Conservation (phyloP, 2,888 invertebrate genomes). For the Leptodirus hochenwartii region DNA sequence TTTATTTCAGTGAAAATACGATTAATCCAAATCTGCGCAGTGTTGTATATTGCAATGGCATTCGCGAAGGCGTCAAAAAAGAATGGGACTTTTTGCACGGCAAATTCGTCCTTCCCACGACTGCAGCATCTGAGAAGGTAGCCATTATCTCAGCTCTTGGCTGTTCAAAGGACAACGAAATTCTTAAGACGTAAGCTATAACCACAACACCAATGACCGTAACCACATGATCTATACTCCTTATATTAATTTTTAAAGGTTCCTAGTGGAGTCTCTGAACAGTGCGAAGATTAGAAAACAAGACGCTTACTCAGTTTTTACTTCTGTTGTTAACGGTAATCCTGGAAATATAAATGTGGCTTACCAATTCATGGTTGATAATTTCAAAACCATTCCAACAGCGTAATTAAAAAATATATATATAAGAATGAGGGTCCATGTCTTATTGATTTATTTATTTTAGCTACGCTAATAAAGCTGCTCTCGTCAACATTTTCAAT, state of each 20-base stretch:
- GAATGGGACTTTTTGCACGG: constrained; percentile 49
- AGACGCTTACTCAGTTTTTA: constrained; percentile 27
- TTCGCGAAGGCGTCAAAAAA: constrained; percentile 36
- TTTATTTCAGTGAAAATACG: constrained; percentile 19
- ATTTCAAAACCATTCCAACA: too few species aligned
- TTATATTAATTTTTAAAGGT: neutral
- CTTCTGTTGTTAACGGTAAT: constrained; percentile 33
- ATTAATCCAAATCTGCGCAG: constrained; percentile 44
- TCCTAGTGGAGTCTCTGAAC: too few species aligned
- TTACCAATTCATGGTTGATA: constrained; percentile 35
- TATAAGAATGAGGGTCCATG: too few species aligned
- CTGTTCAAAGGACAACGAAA: constrained; percentile 36
- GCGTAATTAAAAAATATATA: too few species aligned
- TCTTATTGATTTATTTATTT: too few species aligned
- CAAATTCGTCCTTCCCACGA: constrained; percentile 33
- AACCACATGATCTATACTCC: too few species aligned
- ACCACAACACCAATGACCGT: too few species aligned
- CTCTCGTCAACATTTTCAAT: constrained; percentile 24
- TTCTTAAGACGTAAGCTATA: constrained; percentile 38
- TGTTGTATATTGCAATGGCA: constrained; percentile 57
- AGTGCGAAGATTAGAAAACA: constrained; percentile 31
- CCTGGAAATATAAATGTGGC: constrained; percentile 32
- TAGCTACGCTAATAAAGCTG: constrained; percentile 31
- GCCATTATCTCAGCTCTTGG: constrained; percentile 46
- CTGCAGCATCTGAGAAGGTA: constrained; percentile 50